These are phyloP conservation scores for Macrotus californicus DNA, from an alignment of 2,113 vertebrate genomes.

Conservation along the genomic window DNA sequence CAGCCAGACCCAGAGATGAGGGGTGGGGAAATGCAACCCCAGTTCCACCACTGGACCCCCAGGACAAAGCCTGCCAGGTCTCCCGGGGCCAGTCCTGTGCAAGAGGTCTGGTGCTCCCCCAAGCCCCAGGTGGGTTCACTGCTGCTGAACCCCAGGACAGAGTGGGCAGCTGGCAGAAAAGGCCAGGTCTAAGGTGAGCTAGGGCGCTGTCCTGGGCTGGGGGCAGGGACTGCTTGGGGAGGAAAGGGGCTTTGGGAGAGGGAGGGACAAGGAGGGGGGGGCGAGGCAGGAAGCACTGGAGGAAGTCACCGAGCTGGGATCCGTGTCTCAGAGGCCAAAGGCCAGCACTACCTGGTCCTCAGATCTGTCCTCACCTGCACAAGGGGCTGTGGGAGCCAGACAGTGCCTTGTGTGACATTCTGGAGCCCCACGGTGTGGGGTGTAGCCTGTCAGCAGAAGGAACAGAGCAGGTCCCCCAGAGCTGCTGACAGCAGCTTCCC, in stretches of 20 bases:
- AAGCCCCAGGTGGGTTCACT: background rate
- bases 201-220: no score
- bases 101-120: background rate
- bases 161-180: background rate
- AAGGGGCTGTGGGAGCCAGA: background rate
- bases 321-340: background rate
- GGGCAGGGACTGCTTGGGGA: background rate
- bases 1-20: background rate
- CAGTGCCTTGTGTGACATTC: accelerated
- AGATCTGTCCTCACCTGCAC: background rate
- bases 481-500: background rate
- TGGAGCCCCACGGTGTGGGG: accelerated
- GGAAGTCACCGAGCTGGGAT: background rate
- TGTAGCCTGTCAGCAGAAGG: background rate
- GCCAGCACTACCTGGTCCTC: background rate
- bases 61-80: background rate
- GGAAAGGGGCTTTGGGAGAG: background rate
- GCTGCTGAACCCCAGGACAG: background rate
- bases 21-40: background rate
- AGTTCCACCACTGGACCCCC: background rate
- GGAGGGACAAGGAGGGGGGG: accelerated
- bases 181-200: background rate
- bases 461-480: background rate
- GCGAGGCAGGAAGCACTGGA: accelerated
- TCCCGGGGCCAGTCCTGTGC: background rate